These are phyloP conservation scores for Oasisia sp. DNA, from an alignment of 2,888 invertebrate species.

Conservation along the genomic window DNA sequence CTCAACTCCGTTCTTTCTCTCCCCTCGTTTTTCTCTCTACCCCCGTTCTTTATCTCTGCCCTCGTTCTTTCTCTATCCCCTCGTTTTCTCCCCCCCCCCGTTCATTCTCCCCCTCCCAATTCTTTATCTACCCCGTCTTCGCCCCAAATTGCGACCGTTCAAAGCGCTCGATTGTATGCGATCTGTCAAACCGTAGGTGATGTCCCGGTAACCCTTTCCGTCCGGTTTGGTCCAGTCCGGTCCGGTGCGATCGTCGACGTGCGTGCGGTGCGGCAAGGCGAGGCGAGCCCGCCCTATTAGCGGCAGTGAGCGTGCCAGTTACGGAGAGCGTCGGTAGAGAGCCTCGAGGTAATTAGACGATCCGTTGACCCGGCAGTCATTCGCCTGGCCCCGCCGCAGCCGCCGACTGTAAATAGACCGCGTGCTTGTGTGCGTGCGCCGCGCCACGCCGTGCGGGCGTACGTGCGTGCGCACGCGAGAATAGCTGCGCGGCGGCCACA, in stretches of 20 bases:
- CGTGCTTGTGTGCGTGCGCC: background rate
- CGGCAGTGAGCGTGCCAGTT: background rate
- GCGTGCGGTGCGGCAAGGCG: background rate
- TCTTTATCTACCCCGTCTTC: too few relatives aligned
- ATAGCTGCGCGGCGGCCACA: background rate
- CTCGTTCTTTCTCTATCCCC: too few relatives aligned
- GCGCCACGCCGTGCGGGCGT: background rate
- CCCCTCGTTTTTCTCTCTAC: too few relatives aligned
- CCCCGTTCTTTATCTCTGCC: too few relatives aligned
- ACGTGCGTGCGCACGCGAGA: background rate
- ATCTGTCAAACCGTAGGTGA: background rate
- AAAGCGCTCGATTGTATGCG: too few relatives aligned
- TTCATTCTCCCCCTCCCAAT: too few relatives aligned
- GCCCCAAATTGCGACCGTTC: too few relatives aligned
- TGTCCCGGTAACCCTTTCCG: background rate
- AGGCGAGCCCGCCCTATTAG: background rate
- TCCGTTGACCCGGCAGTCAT: conserved; percentile 8
- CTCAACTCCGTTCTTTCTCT: too few relatives aligned
- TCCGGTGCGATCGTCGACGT: background rate
- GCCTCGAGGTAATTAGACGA: background rate
- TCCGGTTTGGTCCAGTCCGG: too few relatives aligned
- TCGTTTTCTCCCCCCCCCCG: too few relatives aligned
- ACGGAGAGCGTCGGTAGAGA: background rate
- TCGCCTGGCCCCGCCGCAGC: background rate
- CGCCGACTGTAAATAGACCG: background rate